Conservation (phyloP, 2,797 vertebrate genomes). For the Oryzias sinensis region DNA sequence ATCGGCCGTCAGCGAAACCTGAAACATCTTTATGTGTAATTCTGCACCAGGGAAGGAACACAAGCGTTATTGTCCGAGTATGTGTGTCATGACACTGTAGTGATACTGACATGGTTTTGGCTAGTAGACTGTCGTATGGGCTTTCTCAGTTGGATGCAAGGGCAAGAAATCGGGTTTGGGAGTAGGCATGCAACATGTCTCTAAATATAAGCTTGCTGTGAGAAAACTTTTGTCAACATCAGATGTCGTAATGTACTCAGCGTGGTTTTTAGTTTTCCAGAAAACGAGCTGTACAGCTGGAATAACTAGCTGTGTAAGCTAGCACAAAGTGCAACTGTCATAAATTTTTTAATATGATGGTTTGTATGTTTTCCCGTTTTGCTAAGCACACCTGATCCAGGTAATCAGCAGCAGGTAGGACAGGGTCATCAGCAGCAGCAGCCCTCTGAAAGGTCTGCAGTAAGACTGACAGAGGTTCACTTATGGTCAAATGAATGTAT, state of each 20-base stretch:
- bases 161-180: slow-evolving; percentile 63
- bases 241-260: slow-evolving; percentile 6
- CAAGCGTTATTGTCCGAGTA: slow-evolving; percentile 18
- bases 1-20: slow-evolving; percentile 34
- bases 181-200: slow-evolving; percentile 45
- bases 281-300: slow-evolving; percentile 8
- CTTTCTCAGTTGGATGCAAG: slow-evolving; percentile 55
- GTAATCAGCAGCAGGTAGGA: no score
- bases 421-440: no score
- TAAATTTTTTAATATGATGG: no score
- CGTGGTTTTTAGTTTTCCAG: slow-evolving; percentile 24
- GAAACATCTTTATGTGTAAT: slow-evolving; percentile 33
- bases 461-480: no score
- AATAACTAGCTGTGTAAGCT: background rate
- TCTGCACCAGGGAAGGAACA: slow-evolving; percentile 20
- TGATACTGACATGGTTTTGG: slow-evolving; percentile 33
- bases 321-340: background rate
- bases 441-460: no score
- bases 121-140: slow-evolving; percentile 51
- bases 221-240: slow-evolving; percentile 24
- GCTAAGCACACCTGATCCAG: no score
- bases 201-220: slow-evolving; percentile 22
- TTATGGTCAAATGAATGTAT: no score
- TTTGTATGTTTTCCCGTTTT: no score
- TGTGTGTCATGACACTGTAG: slow-evolving; percentile 28